Conservation (phyloP, 1,140 invertebrate genomes). For the Rhopalosiphum maidis region DNA sequence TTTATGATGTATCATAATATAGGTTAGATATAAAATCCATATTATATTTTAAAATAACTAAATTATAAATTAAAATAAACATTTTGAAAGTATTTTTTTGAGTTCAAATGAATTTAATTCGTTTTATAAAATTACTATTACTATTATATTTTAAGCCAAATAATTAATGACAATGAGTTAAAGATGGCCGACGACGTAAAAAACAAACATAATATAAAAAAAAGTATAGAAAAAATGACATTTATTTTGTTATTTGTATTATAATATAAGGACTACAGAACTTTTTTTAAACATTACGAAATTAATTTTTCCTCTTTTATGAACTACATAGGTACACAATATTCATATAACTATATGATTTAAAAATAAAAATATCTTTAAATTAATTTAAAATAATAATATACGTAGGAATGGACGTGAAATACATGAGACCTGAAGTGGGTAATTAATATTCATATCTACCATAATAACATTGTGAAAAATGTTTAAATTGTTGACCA, state of each 20-base stretch:
- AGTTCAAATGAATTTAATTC: background rate
- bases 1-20: background rate
- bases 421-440: background rate
- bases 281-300: background rate
- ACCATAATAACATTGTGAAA: background rate
- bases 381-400: background rate
- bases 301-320: background rate
- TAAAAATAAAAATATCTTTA: background rate
- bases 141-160: background rate
- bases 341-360: background rate
- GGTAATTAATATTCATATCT: too few relatives aligned
- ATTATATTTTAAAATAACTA: background rate
- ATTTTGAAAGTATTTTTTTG: background rate
- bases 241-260: background rate
- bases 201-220: background rate
- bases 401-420: rapidly evolving
- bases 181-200: background rate
- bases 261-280: background rate
- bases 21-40: background rate
- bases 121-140: background rate
- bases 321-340: background rate
- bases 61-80: background rate
- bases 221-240: background rate
- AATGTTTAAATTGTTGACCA: background rate
- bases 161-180: background rate